Conservation (phyloP, 2,888 invertebrate species). For the Noctua pronuba region DNA sequence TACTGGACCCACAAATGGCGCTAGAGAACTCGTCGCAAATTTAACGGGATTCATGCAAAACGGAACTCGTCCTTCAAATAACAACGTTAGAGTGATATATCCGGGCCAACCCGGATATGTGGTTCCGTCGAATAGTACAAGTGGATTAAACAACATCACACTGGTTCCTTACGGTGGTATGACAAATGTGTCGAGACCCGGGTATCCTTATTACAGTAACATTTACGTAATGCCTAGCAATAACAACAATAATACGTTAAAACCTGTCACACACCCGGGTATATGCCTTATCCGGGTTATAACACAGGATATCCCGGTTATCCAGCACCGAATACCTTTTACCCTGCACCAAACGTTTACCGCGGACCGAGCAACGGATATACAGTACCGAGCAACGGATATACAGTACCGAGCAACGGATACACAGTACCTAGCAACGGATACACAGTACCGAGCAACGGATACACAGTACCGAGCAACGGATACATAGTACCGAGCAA, state of each 20-base stretch:
- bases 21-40: neutral
- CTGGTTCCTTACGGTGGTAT: neutral
- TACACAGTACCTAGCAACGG: too few relatives aligned
- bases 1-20: too few relatives aligned
- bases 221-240: neutral
- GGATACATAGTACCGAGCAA: too few relatives aligned
- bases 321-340: neutral
- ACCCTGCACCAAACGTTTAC: too few relatives aligned
- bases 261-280: constrained; percentile 14
- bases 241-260: neutral
- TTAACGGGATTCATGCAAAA: neutral
- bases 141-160: too few relatives aligned
- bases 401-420: too few relatives aligned
- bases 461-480: too few relatives aligned
- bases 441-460: too few relatives aligned
- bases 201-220: neutral
- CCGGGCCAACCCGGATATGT: constrained; percentile 19
- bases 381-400: too few relatives aligned
- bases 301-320: constrained; percentile 18
- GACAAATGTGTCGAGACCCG: neutral
- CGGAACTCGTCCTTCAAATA: neutral
- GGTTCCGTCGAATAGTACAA: neutral
- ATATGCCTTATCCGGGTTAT: constrained; percentile 3
- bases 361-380: too few relatives aligned
- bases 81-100: neutral